A percentile compares a stretch with the other conserved stretches of the same genome.
phyloP scores from a whole-genome alignment of 1,140 invertebrate genomes.

The Lucilia cuprina region DNA sequence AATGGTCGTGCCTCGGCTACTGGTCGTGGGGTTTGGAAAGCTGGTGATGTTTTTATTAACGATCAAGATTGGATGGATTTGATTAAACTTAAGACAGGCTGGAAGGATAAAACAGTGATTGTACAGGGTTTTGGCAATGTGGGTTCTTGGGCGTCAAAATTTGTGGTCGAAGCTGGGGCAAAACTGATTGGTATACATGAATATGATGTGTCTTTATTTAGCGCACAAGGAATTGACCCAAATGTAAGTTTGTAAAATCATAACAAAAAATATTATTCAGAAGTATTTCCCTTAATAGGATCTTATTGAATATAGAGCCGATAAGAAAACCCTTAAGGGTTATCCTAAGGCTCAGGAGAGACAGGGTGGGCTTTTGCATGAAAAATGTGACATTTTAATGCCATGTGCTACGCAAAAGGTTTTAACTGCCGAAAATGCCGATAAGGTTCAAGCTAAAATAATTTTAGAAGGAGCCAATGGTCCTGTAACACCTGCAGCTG shows the following conservation, averaged over 20 bases:
- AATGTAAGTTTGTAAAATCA: slow-evolving; percentile 64
- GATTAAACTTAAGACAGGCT: slow-evolving; percentile 75
- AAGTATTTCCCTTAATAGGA: slow-evolving; percentile 38
- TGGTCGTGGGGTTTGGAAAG: slow-evolving; percentile 86
- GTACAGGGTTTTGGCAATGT: slow-evolving; percentile 93
- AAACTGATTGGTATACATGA: slow-evolving; percentile 84
- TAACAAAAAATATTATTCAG: neutral
- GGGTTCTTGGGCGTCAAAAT: slow-evolving; percentile 79
- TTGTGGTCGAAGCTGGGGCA: slow-evolving; percentile 79
- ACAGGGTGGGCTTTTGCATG: slow-evolving; percentile 70
- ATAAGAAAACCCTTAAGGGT: slow-evolving; percentile 75
- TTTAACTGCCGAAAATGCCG: slow-evolving; percentile 78
- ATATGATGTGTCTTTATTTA: slow-evolving; percentile 73
- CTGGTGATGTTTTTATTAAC: slow-evolving; percentile 79
- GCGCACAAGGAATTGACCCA: slow-evolving; percentile 81
- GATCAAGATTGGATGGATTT: slow-evolving; percentile 81
- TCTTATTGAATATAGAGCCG: slow-evolving; percentile 38
- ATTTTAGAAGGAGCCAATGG: slow-evolving; percentile 86
- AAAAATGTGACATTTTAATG: slow-evolving; percentile 87
- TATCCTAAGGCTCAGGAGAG: slow-evolving; percentile 74
- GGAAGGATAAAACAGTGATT: slow-evolving; percentile 81
- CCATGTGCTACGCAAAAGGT: slow-evolving; percentile 86
- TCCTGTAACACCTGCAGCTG: slow-evolving; percentile 83
- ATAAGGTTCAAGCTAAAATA: slow-evolving; percentile 78
- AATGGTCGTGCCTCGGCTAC: slow-evolving; percentile 87